phyloP scores from a whole-genome alignment of 2,113 vertebrate species.

The Eulemur macaco region DNA sequence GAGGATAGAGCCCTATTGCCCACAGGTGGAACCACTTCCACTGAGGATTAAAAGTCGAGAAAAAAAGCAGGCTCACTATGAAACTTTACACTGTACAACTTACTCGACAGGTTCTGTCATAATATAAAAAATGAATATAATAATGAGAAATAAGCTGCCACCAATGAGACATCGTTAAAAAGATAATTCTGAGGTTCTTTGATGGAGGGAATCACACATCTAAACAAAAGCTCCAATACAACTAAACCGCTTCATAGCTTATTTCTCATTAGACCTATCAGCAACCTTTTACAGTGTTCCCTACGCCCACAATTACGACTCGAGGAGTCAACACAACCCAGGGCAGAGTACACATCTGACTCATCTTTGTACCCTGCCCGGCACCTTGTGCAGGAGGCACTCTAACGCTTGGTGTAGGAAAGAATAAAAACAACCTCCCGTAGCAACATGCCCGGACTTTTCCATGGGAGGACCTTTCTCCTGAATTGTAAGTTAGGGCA shows the following conservation, averaged over 20 bases:
- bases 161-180: neutral
- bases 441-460: conserved; percentile 63
- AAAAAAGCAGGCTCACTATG: neutral
- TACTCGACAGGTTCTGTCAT: neutral
- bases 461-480: conserved; percentile 58
- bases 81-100: neutral
- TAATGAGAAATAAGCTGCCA: neutral
- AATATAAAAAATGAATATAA: neutral
- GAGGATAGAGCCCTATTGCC: neutral
- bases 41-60: neutral
- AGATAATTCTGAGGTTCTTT: conserved; percentile 13
- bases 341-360: conserved; percentile 23
- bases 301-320: neutral
- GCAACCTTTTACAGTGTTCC: conserved; percentile 17
- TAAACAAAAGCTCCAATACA: conserved; percentile 24
- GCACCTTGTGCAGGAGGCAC: neutral
- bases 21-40: neutral
- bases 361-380: neutral
- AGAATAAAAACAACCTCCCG: conserved; percentile 52
- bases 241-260: conserved; percentile 10
- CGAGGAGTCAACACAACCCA: neutral
- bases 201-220: neutral
- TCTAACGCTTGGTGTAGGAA: conserved; percentile 34
- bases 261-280: conserved; percentile 34
- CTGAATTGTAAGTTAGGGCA: conserved; percentile 56